phyloP scores from a whole-genome alignment of 2,888 invertebrate species.

The Lasiommata megera region DNA sequence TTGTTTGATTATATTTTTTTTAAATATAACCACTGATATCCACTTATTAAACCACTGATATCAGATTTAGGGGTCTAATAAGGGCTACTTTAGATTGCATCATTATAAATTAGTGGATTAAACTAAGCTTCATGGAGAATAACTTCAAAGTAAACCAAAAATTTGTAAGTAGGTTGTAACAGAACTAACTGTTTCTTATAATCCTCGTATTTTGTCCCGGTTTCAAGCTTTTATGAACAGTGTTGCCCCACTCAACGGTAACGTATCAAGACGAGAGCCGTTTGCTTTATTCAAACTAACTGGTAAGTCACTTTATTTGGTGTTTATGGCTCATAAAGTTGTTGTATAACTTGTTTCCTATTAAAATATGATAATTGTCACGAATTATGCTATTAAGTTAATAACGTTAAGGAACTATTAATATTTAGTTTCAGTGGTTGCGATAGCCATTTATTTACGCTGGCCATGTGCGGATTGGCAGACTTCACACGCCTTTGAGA shows the following conservation, averaged over 20 bases:
- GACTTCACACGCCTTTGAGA: no score
- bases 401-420: not conserved
- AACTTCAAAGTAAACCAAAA: no score
- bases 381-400: not conserved
- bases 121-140: no score
- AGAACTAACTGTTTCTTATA: no score
- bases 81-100: no score
- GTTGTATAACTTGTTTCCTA: conserved; percentile 11
- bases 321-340: conserved; percentile 18
- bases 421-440: not conserved
- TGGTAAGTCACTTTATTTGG: conserved; percentile 13
- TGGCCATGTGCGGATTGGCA: no score
- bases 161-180: no score
- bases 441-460: not conserved
- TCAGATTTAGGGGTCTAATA: no score
- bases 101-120: no score
- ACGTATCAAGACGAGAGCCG: conserved; percentile 4
- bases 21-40: no score
- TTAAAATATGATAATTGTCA: conserved; percentile 4
- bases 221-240: not conserved
- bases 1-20: no score
- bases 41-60: no score
- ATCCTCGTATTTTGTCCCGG: not conserved
- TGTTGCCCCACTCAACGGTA: conserved; percentile 2
- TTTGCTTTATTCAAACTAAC: conserved; percentile 5